Conservation (phyloP, 2,888 invertebrate genomes). For the Pristionchus japonicus region DNA sequence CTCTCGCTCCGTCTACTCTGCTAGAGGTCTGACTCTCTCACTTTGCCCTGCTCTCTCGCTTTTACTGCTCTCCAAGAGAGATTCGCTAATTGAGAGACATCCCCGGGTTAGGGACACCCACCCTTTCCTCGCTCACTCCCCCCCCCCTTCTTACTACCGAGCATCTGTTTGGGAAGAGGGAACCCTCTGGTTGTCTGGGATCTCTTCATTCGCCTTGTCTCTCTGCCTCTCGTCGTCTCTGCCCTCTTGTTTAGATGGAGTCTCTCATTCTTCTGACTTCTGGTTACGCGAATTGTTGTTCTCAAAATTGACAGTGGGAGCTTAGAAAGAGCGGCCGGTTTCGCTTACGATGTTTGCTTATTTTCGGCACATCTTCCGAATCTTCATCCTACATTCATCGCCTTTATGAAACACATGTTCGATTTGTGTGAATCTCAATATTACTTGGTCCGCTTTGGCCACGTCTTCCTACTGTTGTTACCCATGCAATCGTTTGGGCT, state of each 20-base stretch:
- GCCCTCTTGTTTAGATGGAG: constrained; percentile 24
- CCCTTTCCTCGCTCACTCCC: neutral
- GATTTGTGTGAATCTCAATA: too few species aligned
- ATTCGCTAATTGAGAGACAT: neutral
- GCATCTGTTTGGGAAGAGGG: constrained; percentile 39
- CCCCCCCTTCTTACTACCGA: neutral
- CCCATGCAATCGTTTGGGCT: too few species aligned
- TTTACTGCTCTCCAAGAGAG: neutral
- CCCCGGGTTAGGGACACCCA: constrained; percentile 12
- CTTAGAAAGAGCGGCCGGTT: neutral
- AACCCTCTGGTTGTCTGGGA: neutral
- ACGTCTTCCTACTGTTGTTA: too few species aligned
- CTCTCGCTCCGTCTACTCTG: too few species aligned
- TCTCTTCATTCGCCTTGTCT: neutral
- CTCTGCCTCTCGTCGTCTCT: neutral
- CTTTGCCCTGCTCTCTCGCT: neutral
- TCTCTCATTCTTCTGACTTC: neutral
- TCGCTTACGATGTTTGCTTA: neutral
- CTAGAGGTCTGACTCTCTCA: neutral
- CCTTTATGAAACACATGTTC: neutral
- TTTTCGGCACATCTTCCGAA: neutral
- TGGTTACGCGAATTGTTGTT: neutral
- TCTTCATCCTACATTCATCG: neutral
- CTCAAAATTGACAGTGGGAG: neutral
- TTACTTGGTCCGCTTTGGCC: too few species aligned